Evolutionary conservation across 2,797 vertebrate genomes (phyloP).

Genomic region (Atherinosoma microstoma): DNA sequence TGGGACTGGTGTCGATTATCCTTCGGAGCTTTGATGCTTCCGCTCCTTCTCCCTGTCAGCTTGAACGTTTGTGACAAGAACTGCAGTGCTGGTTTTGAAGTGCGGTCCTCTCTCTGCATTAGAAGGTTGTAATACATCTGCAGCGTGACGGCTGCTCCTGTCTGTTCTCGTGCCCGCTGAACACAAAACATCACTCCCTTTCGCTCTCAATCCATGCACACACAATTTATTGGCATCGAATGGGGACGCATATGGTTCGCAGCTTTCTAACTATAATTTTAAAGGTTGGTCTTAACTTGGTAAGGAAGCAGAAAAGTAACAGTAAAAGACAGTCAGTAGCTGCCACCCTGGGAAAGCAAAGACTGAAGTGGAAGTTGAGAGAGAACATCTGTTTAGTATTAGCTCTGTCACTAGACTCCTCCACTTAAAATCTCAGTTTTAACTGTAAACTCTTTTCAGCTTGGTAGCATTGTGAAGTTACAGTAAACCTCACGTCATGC

Average conservation of each 20-base stretch:
- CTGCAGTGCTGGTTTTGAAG: constrained; percentile 13
- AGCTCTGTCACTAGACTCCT: constrained; percentile 49
- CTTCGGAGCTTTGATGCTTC: constrained; percentile 1
- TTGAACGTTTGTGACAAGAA: constrained; percentile 24
- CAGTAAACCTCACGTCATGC: constrained; percentile 11
- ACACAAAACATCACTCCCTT: constrained; percentile 1
- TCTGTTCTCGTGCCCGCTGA: constrained; percentile 23
- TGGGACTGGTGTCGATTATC: constrained; percentile 23
- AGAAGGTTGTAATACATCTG: constrained; percentile 10
- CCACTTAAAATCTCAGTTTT: constrained; percentile 36
- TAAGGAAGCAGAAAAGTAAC: constrained; percentile 22
- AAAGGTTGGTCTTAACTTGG: constrained; percentile 51
- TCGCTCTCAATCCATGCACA: constrained; percentile 32
- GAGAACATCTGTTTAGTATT: constrained; percentile 74
- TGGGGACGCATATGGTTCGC: constrained; percentile 61
- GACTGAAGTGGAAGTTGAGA: constrained; percentile 41
- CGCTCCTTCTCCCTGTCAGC: constrained; percentile 18
- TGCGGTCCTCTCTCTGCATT: constrained; percentile 4
- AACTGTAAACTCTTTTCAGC: constrained; percentile 17
- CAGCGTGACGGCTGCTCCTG: constrained; percentile 27
- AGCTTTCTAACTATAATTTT: constrained; percentile 55
- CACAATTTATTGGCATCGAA: constrained; percentile 48
- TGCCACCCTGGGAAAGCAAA: constrained; percentile 59
- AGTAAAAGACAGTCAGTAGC: constrained; percentile 46
- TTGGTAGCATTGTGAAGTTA: constrained; percentile 17